These are phyloP conservation scores for Hermaeophaga mercurialis DNA, from an alignment of 2,888 invertebrate genomes.

Conservation along the genomic window DNA sequence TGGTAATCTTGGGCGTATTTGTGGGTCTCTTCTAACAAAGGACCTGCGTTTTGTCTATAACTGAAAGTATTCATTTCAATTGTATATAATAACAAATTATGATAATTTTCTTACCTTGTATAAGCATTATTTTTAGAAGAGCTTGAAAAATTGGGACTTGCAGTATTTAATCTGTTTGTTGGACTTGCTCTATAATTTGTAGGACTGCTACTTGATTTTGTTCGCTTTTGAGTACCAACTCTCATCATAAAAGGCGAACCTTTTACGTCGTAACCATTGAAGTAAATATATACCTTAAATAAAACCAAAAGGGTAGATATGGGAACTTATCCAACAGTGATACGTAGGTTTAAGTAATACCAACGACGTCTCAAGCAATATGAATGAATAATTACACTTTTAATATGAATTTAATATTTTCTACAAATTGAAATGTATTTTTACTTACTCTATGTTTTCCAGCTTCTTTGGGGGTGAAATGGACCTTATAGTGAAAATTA, in stretches of 20 bases:
- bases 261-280: slow-evolving; percentile 84
- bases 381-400: no score
- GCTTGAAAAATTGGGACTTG: slow-evolving; percentile 47
- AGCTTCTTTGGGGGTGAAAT: slow-evolving; percentile 77
- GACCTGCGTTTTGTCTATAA: slow-evolving; percentile 49
- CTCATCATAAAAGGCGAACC: slow-evolving; percentile 89
- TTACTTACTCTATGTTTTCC: slow-evolving; percentile 75
- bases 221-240: slow-evolving; percentile 75
- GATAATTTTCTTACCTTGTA: slow-evolving; percentile 29
- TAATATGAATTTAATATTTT: no score
- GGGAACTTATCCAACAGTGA: no score
- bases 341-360: no score
- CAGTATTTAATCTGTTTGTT: slow-evolving; percentile 47
- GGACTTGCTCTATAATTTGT: slow-evolving; percentile 54
- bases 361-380: not conserved
- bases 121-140: slow-evolving; percentile 38
- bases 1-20: slow-evolving; percentile 53
- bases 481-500: slow-evolving; percentile 71
- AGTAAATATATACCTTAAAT: slow-evolving; percentile 82
- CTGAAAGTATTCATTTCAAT: no score
- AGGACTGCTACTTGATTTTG: slow-evolving; percentile 60
- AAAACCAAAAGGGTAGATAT: not conserved
- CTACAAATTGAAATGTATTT: no score
- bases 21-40: slow-evolving; percentile 48
- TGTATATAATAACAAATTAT: not conserved